Percentiles rank a stretch among this genome's conserved stretches.
These are phyloP conservation scores for Formica selysi DNA, from an alignment of 1,140 invertebrate species.

Conservation along the genomic window DNA sequence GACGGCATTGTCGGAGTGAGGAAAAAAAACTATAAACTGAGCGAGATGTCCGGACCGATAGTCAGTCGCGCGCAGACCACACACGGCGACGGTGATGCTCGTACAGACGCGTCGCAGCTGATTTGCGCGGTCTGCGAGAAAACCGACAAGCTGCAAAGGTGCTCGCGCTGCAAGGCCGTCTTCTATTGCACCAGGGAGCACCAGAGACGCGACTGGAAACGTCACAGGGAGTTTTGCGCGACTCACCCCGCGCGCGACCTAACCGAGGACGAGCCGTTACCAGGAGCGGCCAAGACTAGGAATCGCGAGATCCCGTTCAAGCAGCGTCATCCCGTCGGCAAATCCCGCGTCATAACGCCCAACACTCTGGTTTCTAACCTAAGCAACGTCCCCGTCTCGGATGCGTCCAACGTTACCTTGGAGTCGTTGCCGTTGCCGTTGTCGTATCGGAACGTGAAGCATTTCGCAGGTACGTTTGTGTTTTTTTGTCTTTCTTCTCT, in stretches of 20 bases:
- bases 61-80: slow-evolving; percentile 75
- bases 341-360: not conserved
- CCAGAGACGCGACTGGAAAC: slow-evolving; percentile 92
- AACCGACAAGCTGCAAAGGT: slow-evolving; percentile 90
- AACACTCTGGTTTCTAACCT: slow-evolving; percentile 71
- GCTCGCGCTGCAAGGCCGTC: slow-evolving; percentile 90
- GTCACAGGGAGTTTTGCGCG: slow-evolving; percentile 87
- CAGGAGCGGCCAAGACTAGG: not conserved
- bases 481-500: not conserved
- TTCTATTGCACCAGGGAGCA: slow-evolving; percentile 94
- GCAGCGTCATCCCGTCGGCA: not conserved
- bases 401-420: slow-evolving; percentile 43
- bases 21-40: not conserved
- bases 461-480: slow-evolving; percentile 40
- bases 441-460: slow-evolving; percentile 34
- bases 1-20: slow-evolving; percentile 65
- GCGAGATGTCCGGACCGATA: slow-evolving; percentile 73
- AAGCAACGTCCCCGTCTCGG: slow-evolving; percentile 49
- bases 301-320: slow-evolving; percentile 10
- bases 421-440: not conserved
- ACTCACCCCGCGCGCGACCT: slow-evolving; percentile 50
- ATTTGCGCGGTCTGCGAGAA: slow-evolving; percentile 90
- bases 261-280: not conserved
- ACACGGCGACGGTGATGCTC: slow-evolving; percentile 51
- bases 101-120: slow-evolving; percentile 43